Percentiles rank a stretch among this genome's conserved stretches.
These are phyloP conservation scores for Coptodon bakossiorum DNA, from an alignment of 2,113 vertebrate genomes.

Conservation along the genomic window DNA sequence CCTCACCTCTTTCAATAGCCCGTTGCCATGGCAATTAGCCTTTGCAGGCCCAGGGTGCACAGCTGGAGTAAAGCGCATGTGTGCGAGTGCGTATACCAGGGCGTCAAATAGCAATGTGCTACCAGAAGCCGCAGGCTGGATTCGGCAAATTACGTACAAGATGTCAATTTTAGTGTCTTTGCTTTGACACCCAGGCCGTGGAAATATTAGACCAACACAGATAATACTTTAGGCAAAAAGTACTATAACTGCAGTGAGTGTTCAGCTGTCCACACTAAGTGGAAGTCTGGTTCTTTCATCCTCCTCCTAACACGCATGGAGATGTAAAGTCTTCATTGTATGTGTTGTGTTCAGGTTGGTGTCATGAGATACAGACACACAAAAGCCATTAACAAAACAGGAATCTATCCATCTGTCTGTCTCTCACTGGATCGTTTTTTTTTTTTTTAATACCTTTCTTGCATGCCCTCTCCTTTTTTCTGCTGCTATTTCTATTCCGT, in stretches of 20 bases:
- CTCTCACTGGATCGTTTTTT: not conserved
- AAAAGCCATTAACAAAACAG: not conserved
- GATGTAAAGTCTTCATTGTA: not conserved
- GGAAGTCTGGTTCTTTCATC: not conserved
- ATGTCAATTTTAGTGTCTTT: not conserved
- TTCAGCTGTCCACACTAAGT: not conserved
- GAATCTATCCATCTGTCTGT: not conserved
- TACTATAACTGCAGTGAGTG: not conserved
- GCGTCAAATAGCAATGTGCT: not conserved
- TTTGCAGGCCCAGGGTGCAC: not conserved
- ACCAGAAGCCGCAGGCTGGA: not conserved
- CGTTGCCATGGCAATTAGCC: constrained; percentile 59
- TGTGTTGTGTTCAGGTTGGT: not conserved
- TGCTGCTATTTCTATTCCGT: not conserved
- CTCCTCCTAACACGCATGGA: not conserved
- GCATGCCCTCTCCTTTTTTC: not conserved
- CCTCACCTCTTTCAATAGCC: constrained; percentile 20
- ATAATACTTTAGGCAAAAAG: not conserved
- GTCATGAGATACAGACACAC: not conserved
- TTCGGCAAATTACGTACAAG: not conserved
- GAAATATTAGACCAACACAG: not conserved
- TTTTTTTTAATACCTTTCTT: not conserved
- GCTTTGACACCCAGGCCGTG: not conserved
- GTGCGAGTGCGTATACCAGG: not conserved
- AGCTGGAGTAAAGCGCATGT: not conserved